Evolutionary conservation across 2,113 vertebrate species (phyloP).

Genomic region (Antennarius striatus): DNA sequence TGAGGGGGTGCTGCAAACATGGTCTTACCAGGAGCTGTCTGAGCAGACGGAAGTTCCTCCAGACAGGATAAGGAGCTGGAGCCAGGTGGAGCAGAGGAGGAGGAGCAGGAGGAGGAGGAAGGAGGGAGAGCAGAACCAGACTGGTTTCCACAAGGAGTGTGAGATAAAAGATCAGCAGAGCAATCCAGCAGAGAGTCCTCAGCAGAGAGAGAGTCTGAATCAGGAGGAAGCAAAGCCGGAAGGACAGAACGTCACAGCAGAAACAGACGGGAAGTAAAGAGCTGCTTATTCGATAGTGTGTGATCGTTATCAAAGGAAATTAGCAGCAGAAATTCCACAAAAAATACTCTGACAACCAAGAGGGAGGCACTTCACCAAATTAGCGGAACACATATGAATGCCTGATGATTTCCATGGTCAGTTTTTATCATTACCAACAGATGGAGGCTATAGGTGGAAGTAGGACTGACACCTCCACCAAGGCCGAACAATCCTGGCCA

Average conservation of each 20-base stretch:
- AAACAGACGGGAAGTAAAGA: slow-evolving; percentile 31
- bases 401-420: too few relatives aligned
- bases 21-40: slow-evolving; percentile 88
- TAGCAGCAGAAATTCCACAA: background rate
- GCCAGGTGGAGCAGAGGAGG: slow-evolving; percentile 59
- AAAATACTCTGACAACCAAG: background rate
- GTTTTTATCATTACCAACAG: too few relatives aligned
- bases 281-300: background rate
- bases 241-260: slow-evolving; percentile 25
- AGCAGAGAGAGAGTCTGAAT: slow-evolving; percentile 88
- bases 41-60: slow-evolving; percentile 87
- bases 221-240: slow-evolving; percentile 56
- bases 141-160: slow-evolving; percentile 74
- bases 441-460: too few relatives aligned
- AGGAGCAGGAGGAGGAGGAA: slow-evolving; percentile 63
- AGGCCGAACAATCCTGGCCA: too few relatives aligned
- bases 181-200: slow-evolving; percentile 92
- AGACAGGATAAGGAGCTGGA: slow-evolving; percentile 75
- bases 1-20: slow-evolving; percentile 15
- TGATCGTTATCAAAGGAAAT: background rate
- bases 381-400: too few relatives aligned
- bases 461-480: too few relatives aligned
- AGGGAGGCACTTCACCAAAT: too few relatives aligned
- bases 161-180: slow-evolving; percentile 85
- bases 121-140: slow-evolving; percentile 68